Base-by-base conservation (phyloP, 2,113 vertebrate genomes). In the Scalopus aquaticus region DNA sequence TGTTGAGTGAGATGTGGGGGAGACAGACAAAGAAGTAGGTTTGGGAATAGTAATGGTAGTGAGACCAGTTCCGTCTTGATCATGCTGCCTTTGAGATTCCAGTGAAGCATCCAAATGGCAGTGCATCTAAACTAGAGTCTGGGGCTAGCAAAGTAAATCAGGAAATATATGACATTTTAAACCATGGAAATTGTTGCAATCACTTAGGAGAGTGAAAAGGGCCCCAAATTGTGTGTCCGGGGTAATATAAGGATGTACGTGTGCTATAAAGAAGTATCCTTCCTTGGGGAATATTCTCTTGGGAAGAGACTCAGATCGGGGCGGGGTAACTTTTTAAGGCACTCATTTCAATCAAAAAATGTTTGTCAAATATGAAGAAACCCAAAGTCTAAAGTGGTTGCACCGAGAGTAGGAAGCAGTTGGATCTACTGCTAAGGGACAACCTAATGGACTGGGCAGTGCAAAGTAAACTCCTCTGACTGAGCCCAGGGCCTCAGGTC, bases 401-500 rank as follows among this genome's bases (percentile, higher is more conserved):
- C 28, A 44, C 3, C 80, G 73, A 84, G 32, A 39, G 42, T 19
- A 74, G 49, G 35, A 70, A 74, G 30, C 10, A 30, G 22, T 49
- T 30, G 60, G 77, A 82, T n/a, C 44, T 20, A 7, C 49, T 64
- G 54, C 77, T 19, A 46, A 62, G 35, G 28, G 32, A 49, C 42
- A 32, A 7, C 5, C 5, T 56, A 17, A 30, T 32, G 2, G 44
- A 28, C 15, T 0, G 0, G 46, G 16, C 19, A 32, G 19, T 32
- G 44, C 32, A 56, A 30, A 32, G 28, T 20, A 64, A 54, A 28
- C 2, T 30, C 35, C 73, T 5, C 60, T 62, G 54, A 56, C 54
- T 56, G 54, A 22, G 20, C 54, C 51, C 35, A 46, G 65, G 39
- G 15, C 15, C 17, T 46, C 22, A 24, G 28, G 65, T 39, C 73